Evolutionary conservation across 2,797 vertebrate genomes (phyloP), one percentile per base, ranked within the genome.

Genomic region (Cephalopachus bancanus): DNA sequence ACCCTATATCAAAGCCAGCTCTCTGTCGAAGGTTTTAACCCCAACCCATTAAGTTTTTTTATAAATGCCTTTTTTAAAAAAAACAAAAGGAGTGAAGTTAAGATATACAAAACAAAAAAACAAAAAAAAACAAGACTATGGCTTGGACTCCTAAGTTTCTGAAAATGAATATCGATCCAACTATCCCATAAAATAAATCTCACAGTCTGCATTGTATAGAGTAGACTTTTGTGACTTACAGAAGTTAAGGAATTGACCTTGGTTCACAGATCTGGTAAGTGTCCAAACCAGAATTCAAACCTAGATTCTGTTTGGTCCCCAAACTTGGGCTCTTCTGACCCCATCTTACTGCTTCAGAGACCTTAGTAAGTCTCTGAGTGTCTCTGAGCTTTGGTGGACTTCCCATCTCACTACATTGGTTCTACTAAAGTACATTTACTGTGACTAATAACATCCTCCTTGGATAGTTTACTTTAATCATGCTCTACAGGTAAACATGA

Each of bases 1-100:
- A 14, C 26, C 37, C 3, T 57, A 24, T 20, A 64, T 20, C 37
- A 84, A 49, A 83, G 60, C 15, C 83, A 96, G 57, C 90, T 95
- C 44, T 94, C 55, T 62, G 17, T 83, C 69, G 20, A 94, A 94
- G 51, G 87, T 53, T 67, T 83, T 33, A 93, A 37, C 17, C 49
- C 76, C 65, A 88, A 33, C 0, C 14, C 30, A 76, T 51, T 6
- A 90, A 71, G 33, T 51, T 74, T 92, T 84, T 88, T 94, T 69
- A 69, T 51, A 87, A 87, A 79, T 78, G 22, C 3, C n/a, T 24
- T n/a, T 84, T 88, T 71, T 49, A 80, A 37, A 0, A 78, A 83
- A 79, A 89, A 90, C 22, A 80, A 83, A 93, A 93, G 3, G 12
- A 83, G 33, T 57, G 55, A 51, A 83, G 14, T 76, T 20, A 81